phyloP scores from a whole-genome alignment of 2,888 invertebrate genomes.

The Epinotia bilunana region DNA sequence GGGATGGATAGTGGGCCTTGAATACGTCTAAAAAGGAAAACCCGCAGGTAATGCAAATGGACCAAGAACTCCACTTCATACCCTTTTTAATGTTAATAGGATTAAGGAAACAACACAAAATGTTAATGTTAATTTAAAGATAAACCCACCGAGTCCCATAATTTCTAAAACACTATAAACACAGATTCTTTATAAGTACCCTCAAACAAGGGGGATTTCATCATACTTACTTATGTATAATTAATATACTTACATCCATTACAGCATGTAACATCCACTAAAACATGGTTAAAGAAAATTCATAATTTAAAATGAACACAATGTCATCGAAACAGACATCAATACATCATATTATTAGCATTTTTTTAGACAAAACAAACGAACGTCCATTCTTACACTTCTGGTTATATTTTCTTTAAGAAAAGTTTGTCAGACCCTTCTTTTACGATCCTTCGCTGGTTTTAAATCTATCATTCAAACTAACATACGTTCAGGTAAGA shows the following conservation, averaged over 20 bases:
- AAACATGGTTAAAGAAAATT: background rate
- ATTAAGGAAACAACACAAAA: conserved; percentile 27
- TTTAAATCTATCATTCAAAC: background rate
- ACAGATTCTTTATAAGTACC: background rate
- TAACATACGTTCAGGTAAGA: background rate
- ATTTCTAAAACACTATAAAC: background rate
- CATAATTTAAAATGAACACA: background rate
- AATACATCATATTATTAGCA: background rate
- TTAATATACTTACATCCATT: background rate
- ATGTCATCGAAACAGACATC: background rate
- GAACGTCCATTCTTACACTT: background rate
- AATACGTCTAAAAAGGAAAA: conserved; percentile 44
- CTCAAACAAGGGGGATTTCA: background rate
- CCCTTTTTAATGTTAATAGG: conserved; percentile 18
- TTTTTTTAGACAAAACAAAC: background rate
- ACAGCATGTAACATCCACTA: background rate
- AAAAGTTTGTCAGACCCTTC: background rate
- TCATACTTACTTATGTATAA: background rate
- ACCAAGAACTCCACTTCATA: conserved; percentile 20
- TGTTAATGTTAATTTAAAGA: background rate
- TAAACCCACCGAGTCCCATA: background rate
- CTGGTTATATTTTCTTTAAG: background rate
- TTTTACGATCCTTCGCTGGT: background rate
- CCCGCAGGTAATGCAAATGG: conserved; percentile 41
- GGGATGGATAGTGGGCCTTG: conserved; percentile 43